These are phyloP conservation scores for Rissa tridactyla DNA, from an alignment of 2,113 vertebrate genomes.

Conservation along the genomic window DNA sequence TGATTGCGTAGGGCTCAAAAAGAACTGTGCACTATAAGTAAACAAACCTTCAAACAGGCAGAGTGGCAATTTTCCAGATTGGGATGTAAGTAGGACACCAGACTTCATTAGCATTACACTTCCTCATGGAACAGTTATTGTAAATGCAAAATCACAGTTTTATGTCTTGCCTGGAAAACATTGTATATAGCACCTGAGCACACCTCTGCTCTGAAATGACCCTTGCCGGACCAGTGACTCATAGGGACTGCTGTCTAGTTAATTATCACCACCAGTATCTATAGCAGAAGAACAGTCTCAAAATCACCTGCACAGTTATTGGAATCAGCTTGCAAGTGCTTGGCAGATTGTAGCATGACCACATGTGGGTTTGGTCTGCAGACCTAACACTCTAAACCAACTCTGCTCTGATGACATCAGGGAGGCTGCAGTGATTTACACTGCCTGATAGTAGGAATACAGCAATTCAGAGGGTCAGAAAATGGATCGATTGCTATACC, in stretches of 20 bases:
- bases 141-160: background rate
- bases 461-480: background rate
- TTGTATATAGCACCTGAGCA: background rate
- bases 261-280: background rate
- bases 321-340: background rate
- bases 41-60: background rate
- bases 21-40: background rate
- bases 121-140: background rate
- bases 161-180: background rate
- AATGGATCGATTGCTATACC: background rate
- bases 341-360: background rate
- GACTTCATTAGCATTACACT: background rate
- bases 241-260: background rate
- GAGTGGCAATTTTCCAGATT: background rate
- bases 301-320: background rate
- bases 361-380: background rate
- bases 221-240: background rate
- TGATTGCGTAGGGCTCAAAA: background rate
- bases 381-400: background rate
- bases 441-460: background rate
- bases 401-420: background rate
- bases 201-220: background rate
- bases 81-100: background rate
- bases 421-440: background rate
- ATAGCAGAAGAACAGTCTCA: background rate